phyloP scores from a whole-genome alignment of 2,888 invertebrate species.

The Cinara cedri region DNA sequence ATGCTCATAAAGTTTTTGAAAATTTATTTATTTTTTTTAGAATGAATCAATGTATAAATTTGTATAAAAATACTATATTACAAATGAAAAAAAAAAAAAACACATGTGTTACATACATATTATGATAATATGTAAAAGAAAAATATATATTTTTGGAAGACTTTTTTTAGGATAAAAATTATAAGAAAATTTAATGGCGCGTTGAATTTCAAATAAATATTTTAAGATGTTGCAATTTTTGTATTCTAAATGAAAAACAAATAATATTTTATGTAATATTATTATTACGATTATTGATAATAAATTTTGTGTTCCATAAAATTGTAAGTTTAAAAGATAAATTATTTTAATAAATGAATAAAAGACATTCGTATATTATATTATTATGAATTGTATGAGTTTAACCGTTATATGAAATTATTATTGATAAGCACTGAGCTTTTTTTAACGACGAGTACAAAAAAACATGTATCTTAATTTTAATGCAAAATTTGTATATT shows the following conservation, averaged over 20 bases:
- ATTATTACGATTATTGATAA: conserved; percentile 16
- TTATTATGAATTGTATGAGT: conserved; percentile 23
- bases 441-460: conserved; percentile 55
- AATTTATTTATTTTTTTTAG: conserved; percentile 49
- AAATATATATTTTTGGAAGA: conserved; percentile 55
- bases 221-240: conserved; percentile 56
- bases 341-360: conserved; percentile 45
- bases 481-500: conserved; percentile 39
- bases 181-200: conserved; percentile 50
- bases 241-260: conserved; percentile 47
- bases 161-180: conserved; percentile 48
- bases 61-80: conserved; percentile 43
- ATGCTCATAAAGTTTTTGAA: conserved; percentile 43
- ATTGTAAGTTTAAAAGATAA: conserved; percentile 39
- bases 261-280: conserved; percentile 41
- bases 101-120: conserved; percentile 4
- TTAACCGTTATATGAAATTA: conserved; percentile 44
- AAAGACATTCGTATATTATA: conserved; percentile 38
- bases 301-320: conserved; percentile 48
- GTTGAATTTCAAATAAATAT: conserved; percentile 57
- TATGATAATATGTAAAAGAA: conserved; percentile 8
- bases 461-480: conserved; percentile 49
- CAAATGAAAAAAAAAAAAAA: conserved; percentile 27
- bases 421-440: conserved; percentile 54
- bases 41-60: conserved; percentile 51